phyloP scores from a whole-genome alignment of 2,888 invertebrate species.

The Pollenia griseotomentosa region DNA sequence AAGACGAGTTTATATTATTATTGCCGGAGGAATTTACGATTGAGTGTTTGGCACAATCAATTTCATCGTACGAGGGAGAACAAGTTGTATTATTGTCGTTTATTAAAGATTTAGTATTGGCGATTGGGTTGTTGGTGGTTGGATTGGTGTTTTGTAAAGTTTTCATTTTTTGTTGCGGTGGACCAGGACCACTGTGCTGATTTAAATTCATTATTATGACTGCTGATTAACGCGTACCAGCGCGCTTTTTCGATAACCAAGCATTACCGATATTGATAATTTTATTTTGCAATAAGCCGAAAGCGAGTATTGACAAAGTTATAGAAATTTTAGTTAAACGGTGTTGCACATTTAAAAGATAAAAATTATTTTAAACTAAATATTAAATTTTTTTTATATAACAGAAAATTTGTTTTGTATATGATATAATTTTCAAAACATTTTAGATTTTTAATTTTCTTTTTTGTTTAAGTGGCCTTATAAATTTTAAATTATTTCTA shows the following conservation, averaged over 20 bases:
- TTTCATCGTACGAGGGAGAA: constrained; percentile 69
- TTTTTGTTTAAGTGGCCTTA: too few relatives aligned
- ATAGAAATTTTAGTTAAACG: constrained; percentile 11
- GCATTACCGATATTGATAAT: constrained; percentile 65
- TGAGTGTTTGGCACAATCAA: constrained; percentile 68
- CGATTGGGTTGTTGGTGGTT: constrained; percentile 32
- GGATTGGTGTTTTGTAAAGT: constrained; percentile 60
- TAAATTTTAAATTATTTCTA: too few relatives aligned
- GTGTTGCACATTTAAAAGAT: neutral
- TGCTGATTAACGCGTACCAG: constrained; percentile 77
- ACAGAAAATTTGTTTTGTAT: constrained; percentile 9
- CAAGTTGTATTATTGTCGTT: constrained; percentile 60
- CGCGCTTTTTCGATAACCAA: constrained; percentile 37
- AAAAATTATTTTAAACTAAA: too few relatives aligned
- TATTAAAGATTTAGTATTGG: constrained; percentile 33
- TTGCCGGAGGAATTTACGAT: constrained; percentile 16
- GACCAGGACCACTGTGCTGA: constrained; percentile 84
- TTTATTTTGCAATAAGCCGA: constrained; percentile 9
- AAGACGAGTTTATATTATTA: neutral
- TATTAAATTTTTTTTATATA: too few relatives aligned
- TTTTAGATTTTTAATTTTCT: too few relatives aligned
- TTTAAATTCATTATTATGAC: constrained; percentile 84
- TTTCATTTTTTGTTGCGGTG: constrained; percentile 77
- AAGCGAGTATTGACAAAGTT: neutral
- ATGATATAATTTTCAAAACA: constrained; percentile 13